Base-by-base conservation (phyloP, 2,797 vertebrate genomes). In the Falco columbarius region DNA sequence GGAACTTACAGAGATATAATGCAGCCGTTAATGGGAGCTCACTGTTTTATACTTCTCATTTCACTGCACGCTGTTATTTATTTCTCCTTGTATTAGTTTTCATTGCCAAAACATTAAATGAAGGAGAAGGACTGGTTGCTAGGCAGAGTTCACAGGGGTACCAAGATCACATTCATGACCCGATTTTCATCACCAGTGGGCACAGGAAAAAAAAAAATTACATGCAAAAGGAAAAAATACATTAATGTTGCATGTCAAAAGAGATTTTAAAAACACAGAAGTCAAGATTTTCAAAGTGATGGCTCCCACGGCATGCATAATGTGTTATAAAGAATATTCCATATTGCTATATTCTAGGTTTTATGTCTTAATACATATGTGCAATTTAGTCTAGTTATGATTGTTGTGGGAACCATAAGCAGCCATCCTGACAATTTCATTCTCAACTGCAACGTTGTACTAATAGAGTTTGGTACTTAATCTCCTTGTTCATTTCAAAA, bases 301-400 rank as follows among this genome's bases (percentile, higher is more conserved):
- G 56, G 49, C 40, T 95, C 95, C 90, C 92, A 89, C 17, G 74
- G 49, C 71, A 92, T 54, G 52, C 42, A 87, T 91, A 95, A 89
- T 26, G 23, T 44, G 73, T 58, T 74, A 59, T 49, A 77, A 89
- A 56, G 66, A 97, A 86, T 71, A 94, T 85, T 76, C 17, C 0
- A 0, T n/a, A 67, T 46, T 70, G 19, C 55, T 85, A 24, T 54
- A 80, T 17, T 84, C 67, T 46, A 23, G 29, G 32, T 34, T 95
- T 95, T 92, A 90, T 83, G 56, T 49, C 71, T 87, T 94, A 73
- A 81, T 77, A 73, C 62, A 18, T 61, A 68, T 17, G 27, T 74
- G 92, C 77, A 90, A 89, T 85, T 86, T 51, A 89, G 71, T 42
- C 58, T 67, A 49, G 63, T 82, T 95, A 90, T n/a, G 80, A 81